Percentiles rank a stretch among this genome's conserved stretches.
Conservation (phyloP, 1,140 invertebrate genomes). For the Drosophila takahashii region DNA sequence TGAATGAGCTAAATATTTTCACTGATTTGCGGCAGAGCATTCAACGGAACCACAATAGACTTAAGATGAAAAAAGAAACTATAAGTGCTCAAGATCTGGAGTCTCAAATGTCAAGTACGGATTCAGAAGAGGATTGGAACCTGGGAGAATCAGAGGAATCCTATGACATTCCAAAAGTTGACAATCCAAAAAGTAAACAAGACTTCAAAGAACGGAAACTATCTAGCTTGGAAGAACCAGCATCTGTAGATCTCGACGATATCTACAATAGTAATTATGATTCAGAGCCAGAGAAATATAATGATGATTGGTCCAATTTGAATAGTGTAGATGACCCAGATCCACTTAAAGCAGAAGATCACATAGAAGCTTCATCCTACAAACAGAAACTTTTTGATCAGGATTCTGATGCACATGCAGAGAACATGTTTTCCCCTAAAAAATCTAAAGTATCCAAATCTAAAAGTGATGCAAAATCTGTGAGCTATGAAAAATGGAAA, state of each 20-base stretch:
- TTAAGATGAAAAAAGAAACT: not conserved
- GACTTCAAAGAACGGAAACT: not conserved
- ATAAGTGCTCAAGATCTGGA: not conserved
- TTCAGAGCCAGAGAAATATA: not conserved
- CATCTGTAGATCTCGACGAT: not conserved
- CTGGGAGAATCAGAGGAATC: not conserved
- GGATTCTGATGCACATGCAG: no score
- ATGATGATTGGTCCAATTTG: not conserved
- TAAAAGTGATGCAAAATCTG: not conserved
- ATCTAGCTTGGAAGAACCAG: not conserved
- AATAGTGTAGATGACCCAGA: not conserved
- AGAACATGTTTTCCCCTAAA: no score
- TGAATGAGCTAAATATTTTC: constrained; percentile 32
- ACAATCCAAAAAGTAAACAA: not conserved
- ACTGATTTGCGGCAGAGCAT: constrained; percentile 45
- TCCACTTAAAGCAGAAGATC: no score
- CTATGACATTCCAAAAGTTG: not conserved
- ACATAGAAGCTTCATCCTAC: no score
- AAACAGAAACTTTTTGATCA: no score
- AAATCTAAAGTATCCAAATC: not conserved
- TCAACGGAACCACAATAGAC: constrained; percentile 16
- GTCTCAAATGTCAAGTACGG: not conserved
- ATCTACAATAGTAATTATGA: not conserved
- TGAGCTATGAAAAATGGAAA: not conserved
- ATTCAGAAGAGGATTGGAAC: not conserved